Evolutionary conservation across 2,113 vertebrate genomes (phyloP), one percentile per base, ranked within the genome.

Genomic region (Malurus melanocephalus): DNA sequence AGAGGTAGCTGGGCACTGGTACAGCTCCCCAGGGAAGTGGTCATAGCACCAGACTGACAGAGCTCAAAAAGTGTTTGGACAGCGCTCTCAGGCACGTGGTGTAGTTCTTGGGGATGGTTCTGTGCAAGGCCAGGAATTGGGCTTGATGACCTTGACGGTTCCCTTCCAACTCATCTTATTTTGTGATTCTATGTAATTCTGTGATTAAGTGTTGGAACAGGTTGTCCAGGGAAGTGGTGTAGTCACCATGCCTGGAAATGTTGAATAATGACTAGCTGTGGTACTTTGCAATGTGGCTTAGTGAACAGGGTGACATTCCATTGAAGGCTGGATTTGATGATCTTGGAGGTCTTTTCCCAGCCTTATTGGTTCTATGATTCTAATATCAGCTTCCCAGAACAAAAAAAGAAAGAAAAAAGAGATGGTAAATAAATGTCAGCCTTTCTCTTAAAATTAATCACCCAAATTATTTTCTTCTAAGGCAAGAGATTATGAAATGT

Each of bases 1-100:
- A 51, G 30, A 26, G 26, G 0, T 59, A 9, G 0, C 0, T 43
- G 32, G 7, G 13, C 26, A 38, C 17, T 27, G 61, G 45, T 10
- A 51, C 21, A 35, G 16, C 6, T 59, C 32, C 32, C 32, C 26
- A n/a, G 14, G 32, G 38, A 0, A 67, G 21, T 18, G 21, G 26
- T 67, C 35, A 26, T 26, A 75, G 35, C 32, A 32, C 21, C 21
- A 59, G 13, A 9, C 32, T 51, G 46, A 18, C 2, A 67, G 35
- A 26, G 32, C 10, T 59, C 45, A 51, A 32, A 21, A 26, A 35
- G 9, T 1, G 0, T 59, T 35, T 43, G 81, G 26, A 59, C 45
- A 75, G 11, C 5, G 1, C 2, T 12, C 21, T 45, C 26, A 67
- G 26, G 0, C 9, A 52, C 30, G 9, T 0, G 17, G 5, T 32